Evolutionary conservation across 2,888 invertebrate species (phyloP), one percentile per base, ranked within the genome.

Genomic region (Macropis europaea): DNA sequence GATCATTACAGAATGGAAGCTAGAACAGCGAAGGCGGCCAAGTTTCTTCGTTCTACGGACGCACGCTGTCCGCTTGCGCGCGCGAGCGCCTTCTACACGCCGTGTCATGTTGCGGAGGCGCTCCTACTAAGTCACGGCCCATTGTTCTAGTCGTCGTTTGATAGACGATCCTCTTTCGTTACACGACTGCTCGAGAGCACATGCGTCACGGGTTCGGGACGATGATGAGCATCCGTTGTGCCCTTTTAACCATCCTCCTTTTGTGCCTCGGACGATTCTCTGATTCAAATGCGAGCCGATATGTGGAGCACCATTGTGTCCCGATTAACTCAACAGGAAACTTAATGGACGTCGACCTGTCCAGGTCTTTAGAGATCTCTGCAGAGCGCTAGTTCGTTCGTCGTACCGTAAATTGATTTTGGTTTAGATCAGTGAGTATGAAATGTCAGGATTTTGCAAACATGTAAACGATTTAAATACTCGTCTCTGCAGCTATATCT

Each of bases 161-260:
- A 86, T 85, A 81, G 79, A 86, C 84, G 86, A 85, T 73, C 62
- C 73, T 81, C 83, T 84, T 82, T 86, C 79, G 80, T 74, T 82
- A 79, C 84, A 82, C 74, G 82, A 81, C 77, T 77, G 72, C 81
- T 74, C 81, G 72, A 64, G 78, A 75, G 75, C 64, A 74, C 48
- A 66, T 72, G 67, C 71, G 67, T 77, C 74, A 67, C 38, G 57
- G 54, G 54, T 63, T 52, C n/a, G n/a, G 62, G 72, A 61, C 66
- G 71, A 71, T 63, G 59, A 67, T 60, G 67, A 52, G 69, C 67
- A 69, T 67, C 69, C 69, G 67, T 69, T 69, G n/a, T n/a, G 64
- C 67, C 50, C 56, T 69, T 68, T 68, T 17, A 48, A 24, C 5
- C n/a, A n/a, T 52, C 26, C 38, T 69, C 59, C 52, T 67, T 57